Base-by-base conservation (phyloP, 1,140 invertebrate species). In the Drosophila busckii region DNA sequence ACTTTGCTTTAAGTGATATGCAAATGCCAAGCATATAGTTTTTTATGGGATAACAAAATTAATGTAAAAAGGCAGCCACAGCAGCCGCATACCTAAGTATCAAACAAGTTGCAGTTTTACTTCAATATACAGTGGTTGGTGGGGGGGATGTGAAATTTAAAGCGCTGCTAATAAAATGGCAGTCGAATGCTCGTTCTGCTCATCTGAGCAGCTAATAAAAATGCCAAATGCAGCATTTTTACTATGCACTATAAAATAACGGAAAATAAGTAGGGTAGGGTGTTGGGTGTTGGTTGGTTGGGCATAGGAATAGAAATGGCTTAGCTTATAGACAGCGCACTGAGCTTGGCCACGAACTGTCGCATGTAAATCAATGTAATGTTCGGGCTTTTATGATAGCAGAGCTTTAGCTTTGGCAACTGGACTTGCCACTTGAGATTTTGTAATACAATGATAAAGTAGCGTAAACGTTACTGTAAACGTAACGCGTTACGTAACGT, bases 341-440 rank as follows among this genome's bases (percentile, higher is more conserved):
- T 60, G 54, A 60, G 40, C 56, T 60, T 41, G 23, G 42, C 45
- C 45, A 63, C 48, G 46, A 62, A 62, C 42, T 45, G 44, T 50
- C 52, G 59, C 63, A 67, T 67, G 63, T 67, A 67, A 67, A 67
- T 67, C 59, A 67, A 63, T 67, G 63, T 67, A 67, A 67, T 67
- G 46, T 45, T 42, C 52, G 40, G n/a, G n/a, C 35, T 67, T 67
- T 67, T 67, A 67, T 56, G 45, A 40, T 46, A 26, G 42, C 10
- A 46, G 44, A 44, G 48, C 41, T 46, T 45, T 46, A 40, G 16
- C 20, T 41, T 16, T 13, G 6, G 16, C 16, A 2, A 7, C 16
- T 10, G 4, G 6, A 4, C 13, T 10, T 10, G 8, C 22, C 7
- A 13, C 44, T 60, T 45, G 17, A 40, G 49, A 44, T 49, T 61